These are phyloP conservation scores for Bombyx mori DNA, from an alignment of 1,140 invertebrate species.

Conservation along the genomic window DNA sequence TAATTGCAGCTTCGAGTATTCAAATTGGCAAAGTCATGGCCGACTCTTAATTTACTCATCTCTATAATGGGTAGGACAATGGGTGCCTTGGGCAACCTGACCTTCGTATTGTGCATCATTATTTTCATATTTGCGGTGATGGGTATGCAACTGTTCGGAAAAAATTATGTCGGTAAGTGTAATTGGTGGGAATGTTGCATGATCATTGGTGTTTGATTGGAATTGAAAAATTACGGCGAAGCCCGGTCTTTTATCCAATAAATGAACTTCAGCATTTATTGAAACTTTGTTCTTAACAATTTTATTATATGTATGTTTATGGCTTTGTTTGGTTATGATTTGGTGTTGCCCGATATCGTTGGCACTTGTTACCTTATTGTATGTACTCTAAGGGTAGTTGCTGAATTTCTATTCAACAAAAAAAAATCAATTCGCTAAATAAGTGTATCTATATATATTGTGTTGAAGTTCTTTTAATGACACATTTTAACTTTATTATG, in stretches of 20 bases:
- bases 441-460: neutral
- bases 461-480: too few species aligned
- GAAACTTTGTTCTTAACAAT: neutral
- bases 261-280: slow-evolving; percentile 40
- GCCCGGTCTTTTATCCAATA: slow-evolving; percentile 17
- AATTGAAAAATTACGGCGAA: slow-evolving; percentile 22
- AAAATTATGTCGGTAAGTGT: slow-evolving; percentile 87
- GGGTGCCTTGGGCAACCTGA: slow-evolving; percentile 96
- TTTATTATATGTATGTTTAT: too few species aligned
- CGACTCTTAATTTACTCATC: slow-evolving; percentile 95
- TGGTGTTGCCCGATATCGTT: neutral
- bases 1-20: slow-evolving; percentile 92
- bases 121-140: slow-evolving; percentile 99
- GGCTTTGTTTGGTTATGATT: too few species aligned
- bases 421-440: slow-evolving; percentile 10
- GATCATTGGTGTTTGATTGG: slow-evolving; percentile 63
- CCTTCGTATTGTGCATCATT: slow-evolving; percentile 95
- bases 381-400: neutral
- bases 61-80: slow-evolving; percentile 97
- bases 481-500: too few species aligned
- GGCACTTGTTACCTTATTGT: neutral
- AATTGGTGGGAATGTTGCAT: slow-evolving; percentile 69
- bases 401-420: slow-evolving; percentile 15
- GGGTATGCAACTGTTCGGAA: slow-evolving; percentile 97
- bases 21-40: slow-evolving; percentile 98